Conservation (phyloP, 1,140 invertebrate genomes). For the Diorhabda carinulata region DNA sequence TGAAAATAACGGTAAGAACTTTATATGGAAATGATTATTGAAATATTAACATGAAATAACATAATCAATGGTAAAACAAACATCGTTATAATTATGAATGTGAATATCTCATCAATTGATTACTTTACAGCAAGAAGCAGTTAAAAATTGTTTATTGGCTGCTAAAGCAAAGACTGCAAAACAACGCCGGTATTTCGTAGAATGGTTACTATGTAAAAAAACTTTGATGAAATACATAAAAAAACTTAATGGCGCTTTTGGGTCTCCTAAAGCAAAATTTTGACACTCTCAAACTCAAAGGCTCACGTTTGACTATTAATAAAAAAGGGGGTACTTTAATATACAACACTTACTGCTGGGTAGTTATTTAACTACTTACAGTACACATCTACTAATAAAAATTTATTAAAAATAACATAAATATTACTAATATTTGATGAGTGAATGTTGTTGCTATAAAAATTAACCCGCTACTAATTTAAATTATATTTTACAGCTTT, state of each 20-base stretch:
- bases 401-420: neutral
- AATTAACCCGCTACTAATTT: neutral
- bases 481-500: neutral
- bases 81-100: no score
- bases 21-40: neutral
- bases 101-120: neutral
- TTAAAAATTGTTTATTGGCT: neutral
- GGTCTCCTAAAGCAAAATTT: neutral
- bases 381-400: neutral
- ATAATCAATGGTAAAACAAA: no score
- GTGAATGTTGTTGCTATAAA: neutral
- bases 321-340: neutral
- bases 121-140: neutral
- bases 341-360: neutral
- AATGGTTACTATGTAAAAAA: conserved; percentile 3
- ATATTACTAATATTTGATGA: neutral
- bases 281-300: neutral
- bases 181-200: conserved; percentile 1
- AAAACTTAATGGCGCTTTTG: neutral
- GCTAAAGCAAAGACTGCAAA: neutral
- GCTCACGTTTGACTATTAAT: neutral
- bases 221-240: neutral
- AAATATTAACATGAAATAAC: neutral
- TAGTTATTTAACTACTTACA: neutral
- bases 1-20: neutral